Base-by-base conservation (phyloP, 30 jellyfish, hydroid and myxozoan genomes). In the Mastigias papua region DNA sequence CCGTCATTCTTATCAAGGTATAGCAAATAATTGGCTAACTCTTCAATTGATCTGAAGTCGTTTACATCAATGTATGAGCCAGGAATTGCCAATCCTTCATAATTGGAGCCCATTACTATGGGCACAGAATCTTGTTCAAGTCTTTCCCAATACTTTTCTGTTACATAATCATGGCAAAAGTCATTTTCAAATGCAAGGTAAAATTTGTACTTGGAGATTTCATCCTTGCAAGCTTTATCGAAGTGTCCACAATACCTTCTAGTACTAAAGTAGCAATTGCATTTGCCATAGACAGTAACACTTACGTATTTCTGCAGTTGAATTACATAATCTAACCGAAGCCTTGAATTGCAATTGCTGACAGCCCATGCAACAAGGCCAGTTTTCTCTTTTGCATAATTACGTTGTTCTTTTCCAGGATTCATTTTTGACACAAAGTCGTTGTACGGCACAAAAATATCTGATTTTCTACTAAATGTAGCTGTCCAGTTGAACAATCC, bases 81-180 rank as follows among this genome's bases (percentile, higher is more conserved):
- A 19, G 99, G 99, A 30, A 95, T 86, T 21, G 91, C 91, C 27
- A 83, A 65, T 60, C 86, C 75, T 4, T 58, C 91, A 69, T 95
- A 95, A 65, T 70, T 81, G 9, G 97, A 94, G 0, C 98, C 99
- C 98, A 95, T 90, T 6, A 95, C 99, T 65, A 95, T 82, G 0
- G 99, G 99, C 16, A 95, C 96, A 0, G 76, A 58, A 23, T 85
- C 90, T 73, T 85, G 82, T 16, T 32, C 64, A 13, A 95, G 23
- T 61, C 86, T 35, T 61, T 90, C 88, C 96, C 94, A 95, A 87
- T 95, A 95, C 50, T 95, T 95, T 65, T 95, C 99, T 1, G 99
- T 95, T 28, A 95, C 96, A 81, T 95, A 95, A 87, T 95, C 99
- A 81, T 86, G 93, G 84, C 99, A 95, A 69, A 95, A 90, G 64